Evolutionary conservation across 2,113 vertebrate species (phyloP).

Genomic region (Raja brachyura): DNA sequence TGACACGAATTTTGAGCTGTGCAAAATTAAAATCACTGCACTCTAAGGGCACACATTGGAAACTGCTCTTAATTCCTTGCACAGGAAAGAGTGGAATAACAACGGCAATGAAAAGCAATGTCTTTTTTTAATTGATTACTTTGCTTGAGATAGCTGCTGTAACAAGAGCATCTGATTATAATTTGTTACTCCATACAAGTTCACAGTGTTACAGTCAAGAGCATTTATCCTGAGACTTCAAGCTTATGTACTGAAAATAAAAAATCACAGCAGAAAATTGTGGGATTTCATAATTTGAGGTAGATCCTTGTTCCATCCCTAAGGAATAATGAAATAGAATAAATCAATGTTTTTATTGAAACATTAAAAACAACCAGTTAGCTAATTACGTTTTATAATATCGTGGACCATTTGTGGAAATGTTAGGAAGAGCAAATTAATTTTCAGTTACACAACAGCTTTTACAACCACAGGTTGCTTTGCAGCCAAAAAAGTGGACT

Average conservation of each 20-base stretch:
- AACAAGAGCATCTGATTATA: not conserved
- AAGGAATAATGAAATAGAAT: not conserved
- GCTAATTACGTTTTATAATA: not conserved
- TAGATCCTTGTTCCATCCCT: not conserved
- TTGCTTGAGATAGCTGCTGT: not conserved
- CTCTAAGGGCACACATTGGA: too few species aligned
- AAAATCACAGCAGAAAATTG: not conserved
- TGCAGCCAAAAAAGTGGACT: not conserved
- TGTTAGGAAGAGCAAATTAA: not conserved
- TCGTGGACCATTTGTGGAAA: not conserved
- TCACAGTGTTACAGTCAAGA: not conserved
- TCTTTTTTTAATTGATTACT: not conserved
- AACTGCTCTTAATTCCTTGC: too few species aligned
- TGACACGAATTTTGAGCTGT: not conserved
- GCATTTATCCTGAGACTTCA: not conserved
- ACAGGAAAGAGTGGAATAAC: too few species aligned
- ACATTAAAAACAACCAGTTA: not conserved
- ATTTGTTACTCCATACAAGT: not conserved
- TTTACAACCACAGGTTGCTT: not conserved
- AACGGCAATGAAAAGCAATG: too few species aligned
- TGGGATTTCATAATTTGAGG: not conserved
- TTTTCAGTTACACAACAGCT: not conserved
- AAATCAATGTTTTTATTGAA: not conserved
- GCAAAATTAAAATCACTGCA: too few species aligned
- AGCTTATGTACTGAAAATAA: not conserved